Conservation (phyloP, 2,113 vertebrate genomes). For the Morone chrysops region DNA sequence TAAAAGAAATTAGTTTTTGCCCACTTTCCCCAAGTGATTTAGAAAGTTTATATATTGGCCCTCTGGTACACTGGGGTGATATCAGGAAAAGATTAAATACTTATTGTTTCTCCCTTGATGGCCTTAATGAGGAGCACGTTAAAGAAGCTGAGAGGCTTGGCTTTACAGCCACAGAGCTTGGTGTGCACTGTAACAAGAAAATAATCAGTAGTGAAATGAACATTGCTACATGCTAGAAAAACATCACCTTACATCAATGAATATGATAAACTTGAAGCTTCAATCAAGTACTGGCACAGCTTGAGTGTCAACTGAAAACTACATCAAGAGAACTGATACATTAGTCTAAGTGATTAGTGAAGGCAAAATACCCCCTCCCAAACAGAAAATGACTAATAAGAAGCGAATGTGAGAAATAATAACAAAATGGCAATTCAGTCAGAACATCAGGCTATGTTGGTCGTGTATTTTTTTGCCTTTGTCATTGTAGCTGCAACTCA, state of each 20-base stretch:
- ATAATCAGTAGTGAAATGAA: neutral
- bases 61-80: neutral
- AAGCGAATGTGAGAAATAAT: neutral
- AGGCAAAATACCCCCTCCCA: neutral
- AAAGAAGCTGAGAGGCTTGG: neutral
- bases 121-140: neutral
- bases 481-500: slow-evolving; percentile 2
- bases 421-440: slow-evolving; percentile 16
- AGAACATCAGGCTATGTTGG: slow-evolving; percentile 13
- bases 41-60: neutral
- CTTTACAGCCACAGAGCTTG: neutral
- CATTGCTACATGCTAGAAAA: neutral
- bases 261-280: neutral
- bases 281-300: neutral
- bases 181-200: neutral
- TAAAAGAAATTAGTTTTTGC: neutral
- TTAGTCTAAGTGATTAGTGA: slow-evolving; percentile 10
- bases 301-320: neutral
- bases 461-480: slow-evolving; percentile 27
- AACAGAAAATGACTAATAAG: slow-evolving; percentile 16
- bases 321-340: slow-evolving; percentile 21
- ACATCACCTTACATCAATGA: neutral
- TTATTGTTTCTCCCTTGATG: neutral
- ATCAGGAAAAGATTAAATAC: neutral
- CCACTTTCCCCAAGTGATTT: neutral